Percentiles rank a stretch among this genome's conserved stretches.
Evolutionary conservation across 1,140 invertebrate species (phyloP).

Genomic region (Andrena cerasifolii): DNA sequence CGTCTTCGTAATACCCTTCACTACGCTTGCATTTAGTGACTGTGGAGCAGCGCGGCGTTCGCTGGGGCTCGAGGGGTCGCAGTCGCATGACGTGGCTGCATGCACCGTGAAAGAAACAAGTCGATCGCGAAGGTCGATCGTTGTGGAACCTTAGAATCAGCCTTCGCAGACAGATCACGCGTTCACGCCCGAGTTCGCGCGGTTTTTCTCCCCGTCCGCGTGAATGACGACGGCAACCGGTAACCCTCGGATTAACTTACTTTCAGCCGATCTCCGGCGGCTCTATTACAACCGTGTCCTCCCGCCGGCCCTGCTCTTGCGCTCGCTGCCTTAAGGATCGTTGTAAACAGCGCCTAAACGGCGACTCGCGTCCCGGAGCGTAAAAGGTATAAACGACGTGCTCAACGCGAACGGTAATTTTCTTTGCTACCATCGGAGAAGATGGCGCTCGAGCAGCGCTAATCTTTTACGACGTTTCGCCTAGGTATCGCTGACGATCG

Average conservation of each 20-base stretch:
- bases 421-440: conserved; percentile 32
- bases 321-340: conserved; percentile 28
- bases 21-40: too few relatives aligned
- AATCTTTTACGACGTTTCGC: conserved; percentile 51
- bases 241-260: conserved; percentile 44
- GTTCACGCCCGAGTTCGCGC: conserved; percentile 46
- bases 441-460: conserved; percentile 9
- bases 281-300: conserved; percentile 27
- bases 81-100: conserved; percentile 3
- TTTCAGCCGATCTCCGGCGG: conserved; percentile 27
- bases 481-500: conserved; percentile 37
- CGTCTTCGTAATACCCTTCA: too few relatives aligned
- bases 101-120: neutral
- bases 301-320: too few relatives aligned
- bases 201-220: conserved; percentile 29
- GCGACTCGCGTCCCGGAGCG: conserved; percentile 33
- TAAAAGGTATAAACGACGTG: conserved; percentile 55
- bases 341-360: conserved; percentile 56
- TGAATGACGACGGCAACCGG: conserved; percentile 10
- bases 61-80: neutral
- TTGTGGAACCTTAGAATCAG: neutral
- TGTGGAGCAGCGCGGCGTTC: too few relatives aligned
- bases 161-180: conserved; percentile 15
- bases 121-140: conserved; percentile 39
- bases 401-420: conserved; percentile 51